Evolutionary conservation across 30 jellyfish, hydroid and myxozoan genomes (phyloP), one percentile per base, ranked within the genome.

Genomic region (Nemopilema nomurai): DNA sequence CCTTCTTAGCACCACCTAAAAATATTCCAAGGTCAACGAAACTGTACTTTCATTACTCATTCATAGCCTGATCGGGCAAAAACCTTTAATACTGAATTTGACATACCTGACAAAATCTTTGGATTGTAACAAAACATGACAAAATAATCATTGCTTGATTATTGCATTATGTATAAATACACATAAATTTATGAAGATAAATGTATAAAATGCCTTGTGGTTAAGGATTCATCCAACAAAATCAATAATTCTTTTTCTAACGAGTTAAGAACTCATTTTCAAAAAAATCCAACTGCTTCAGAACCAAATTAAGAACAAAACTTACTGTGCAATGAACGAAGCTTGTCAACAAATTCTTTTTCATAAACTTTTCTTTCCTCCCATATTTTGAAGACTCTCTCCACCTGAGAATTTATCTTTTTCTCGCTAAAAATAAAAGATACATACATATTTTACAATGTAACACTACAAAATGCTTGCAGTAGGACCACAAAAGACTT

Each of bases 341-440:
- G 74, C 85, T 81, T 77, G 26, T 85, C 91, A 29, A 94, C 69
- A 33, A 69, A 79, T 1, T 86, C 96, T 33, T 82, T 79, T 62
- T 94, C 97, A 72, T 78, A 94, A 16, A 94, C 89, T 52, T 85
- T 81, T 23, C 99, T 82, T 84, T 94, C 99, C 8, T 82, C 95
- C 99, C 99, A 94, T 27, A 94, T 94, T 67, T 90, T 86, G 67
- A 94, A 69, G 33, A 90, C 97, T 52, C 99, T 80, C 79, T 89
- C 97, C 22, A 94, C 99, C 71, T 85, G 97, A 4, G 66, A 31
- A 51, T 94, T 94, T 28, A 89, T 90, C 80, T 90, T 85, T 28
- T 81, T 81, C 31, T 93, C 98, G 68, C 98, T 93, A 68, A 19
- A 87, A 67, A 25, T 24, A 81, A 49, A 71, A 22, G 49, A 4